phyloP scores from a whole-genome alignment of 2,888 invertebrate species.

The Patella ulyssiponensis region DNA sequence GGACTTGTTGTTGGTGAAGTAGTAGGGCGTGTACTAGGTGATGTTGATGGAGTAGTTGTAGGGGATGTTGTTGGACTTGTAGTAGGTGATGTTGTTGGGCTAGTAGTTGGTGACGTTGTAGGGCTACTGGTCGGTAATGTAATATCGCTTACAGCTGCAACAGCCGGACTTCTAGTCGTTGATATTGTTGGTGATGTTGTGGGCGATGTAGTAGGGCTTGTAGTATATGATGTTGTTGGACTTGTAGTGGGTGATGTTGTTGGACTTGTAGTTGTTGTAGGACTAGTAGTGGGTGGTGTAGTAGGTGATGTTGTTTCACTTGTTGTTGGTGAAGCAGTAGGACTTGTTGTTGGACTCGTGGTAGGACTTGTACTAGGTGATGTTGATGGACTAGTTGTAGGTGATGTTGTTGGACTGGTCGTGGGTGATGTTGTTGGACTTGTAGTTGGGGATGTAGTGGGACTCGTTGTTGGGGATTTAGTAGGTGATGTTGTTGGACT shows the following conservation, averaged over 20 bases:
- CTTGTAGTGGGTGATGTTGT: background rate
- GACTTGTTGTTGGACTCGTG: no score
- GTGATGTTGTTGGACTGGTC: background rate
- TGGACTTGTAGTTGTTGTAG: background rate
- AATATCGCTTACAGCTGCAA: background rate
- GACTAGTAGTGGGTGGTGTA: background rate
- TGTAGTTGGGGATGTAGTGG: background rate
- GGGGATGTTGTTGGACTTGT: background rate
- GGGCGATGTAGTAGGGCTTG: background rate
- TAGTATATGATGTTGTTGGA: background rate
- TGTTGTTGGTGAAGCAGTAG: no score
- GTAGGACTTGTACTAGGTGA: background rate
- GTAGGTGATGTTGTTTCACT: background rate
- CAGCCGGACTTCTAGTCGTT: background rate
- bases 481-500: background rate
- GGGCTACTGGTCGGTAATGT: background rate
- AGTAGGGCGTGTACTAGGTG: background rate
- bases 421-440: background rate
- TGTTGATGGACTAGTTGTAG: background rate
- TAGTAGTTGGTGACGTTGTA: background rate
- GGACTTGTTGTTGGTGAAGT: background rate
- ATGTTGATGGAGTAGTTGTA: background rate
- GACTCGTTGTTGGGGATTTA: background rate
- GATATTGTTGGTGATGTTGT: background rate
- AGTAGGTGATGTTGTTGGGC: background rate